These are phyloP conservation scores for Grallaria varia DNA, from an alignment of 2,113 vertebrate species.

Conservation along the genomic window DNA sequence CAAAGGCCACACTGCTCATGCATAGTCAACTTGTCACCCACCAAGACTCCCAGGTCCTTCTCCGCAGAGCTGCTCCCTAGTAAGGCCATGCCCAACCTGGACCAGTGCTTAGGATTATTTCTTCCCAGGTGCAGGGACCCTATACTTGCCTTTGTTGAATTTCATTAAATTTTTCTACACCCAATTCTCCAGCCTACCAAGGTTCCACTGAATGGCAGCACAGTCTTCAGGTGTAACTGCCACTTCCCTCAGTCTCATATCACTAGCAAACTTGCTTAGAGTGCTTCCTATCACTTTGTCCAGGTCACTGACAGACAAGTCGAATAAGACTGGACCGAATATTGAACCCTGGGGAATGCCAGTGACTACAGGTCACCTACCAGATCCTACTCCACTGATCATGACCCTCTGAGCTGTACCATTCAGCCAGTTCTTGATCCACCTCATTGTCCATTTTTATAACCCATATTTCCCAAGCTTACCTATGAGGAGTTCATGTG, in stretches of 20 bases:
- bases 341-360: not conserved
- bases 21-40: not conserved
- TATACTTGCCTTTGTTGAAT: not conserved
- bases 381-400: rapidly evolving
- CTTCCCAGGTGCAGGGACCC: not conserved
- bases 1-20: too few relatives aligned
- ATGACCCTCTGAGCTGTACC: not conserved
- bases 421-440: not conserved
- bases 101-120: not conserved
- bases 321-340: not conserved
- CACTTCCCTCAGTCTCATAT: rapidly evolving
- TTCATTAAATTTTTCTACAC: not conserved
- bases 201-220: not conserved
- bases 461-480: not conserved
- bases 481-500: too few relatives aligned
- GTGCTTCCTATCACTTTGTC: not conserved
- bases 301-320: rapidly evolving
- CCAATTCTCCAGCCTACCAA: not conserved
- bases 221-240: not conserved
- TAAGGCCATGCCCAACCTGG: not conserved
- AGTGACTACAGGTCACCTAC: too few relatives aligned
- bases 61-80: not conserved
- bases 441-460: not conserved
- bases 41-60: too few relatives aligned
- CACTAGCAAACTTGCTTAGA: too few relatives aligned